Base-by-base conservation (phyloP, 2,113 vertebrate species). In the Epinephelus fuscoguttatus region DNA sequence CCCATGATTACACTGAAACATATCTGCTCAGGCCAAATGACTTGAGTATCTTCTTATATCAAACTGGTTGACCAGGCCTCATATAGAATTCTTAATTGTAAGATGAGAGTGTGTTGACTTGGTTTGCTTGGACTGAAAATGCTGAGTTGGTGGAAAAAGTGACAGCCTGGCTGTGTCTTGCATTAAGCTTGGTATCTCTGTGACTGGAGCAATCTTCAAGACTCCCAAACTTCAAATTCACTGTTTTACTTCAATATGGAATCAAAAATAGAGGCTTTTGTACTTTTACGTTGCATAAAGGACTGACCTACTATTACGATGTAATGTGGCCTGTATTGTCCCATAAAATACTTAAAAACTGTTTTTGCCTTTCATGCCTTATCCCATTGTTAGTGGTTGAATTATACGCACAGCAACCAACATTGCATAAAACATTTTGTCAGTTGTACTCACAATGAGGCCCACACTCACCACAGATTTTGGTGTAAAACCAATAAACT, bases 101-200 rank as follows among this genome's bases (percentile, higher is more conserved):
- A 75, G 18, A 52, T 56, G 19, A 40, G 6, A 57, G 18, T 23
- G 18, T 56, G 27, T 52, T 64, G 3, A 50, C n/a, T 27, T 47
- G 12, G 27, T 72, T 42, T 42, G 19, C 18, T 55, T 78, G 49
- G 11, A 40, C 53, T 60, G 60, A 74, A 81, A 79, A 69, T 60
- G 56, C 71, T 82, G 77, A 84, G 11, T 7, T 68, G 23, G 19
- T 55, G 12, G 50, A 75, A 81, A 80, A 37, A 73, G 57, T 70
- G 55, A 68, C 52, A 62, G 13, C 8, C 4, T 27, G 49, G 23
- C 57, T 60, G 17, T 61, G 72, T 87, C n/a, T 84, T 40, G 50
- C 17, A 55, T 42, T 13, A 50, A 71, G 25, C 4, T 30, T 55
- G 27, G 13, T 49, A 49, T 60, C 37, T 55, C 6, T 56, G 21